Conservation (phyloP, 2,113 vertebrate genomes). For the Oreocharis arfaki region DNA sequence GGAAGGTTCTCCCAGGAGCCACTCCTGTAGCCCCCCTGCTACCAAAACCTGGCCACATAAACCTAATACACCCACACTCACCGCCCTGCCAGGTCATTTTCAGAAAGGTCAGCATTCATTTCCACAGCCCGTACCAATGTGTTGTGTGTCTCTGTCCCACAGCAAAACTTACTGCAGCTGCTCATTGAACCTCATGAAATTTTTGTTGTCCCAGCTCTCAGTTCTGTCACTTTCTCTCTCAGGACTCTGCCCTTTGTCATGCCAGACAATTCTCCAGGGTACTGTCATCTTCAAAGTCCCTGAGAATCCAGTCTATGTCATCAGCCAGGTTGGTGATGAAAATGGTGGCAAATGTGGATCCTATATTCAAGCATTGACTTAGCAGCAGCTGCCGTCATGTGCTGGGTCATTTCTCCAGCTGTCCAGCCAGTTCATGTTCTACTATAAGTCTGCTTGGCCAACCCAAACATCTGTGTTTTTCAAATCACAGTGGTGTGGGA, state of each 20-base stretch:
- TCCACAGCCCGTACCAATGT: neutral
- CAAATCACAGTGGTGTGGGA: neutral
- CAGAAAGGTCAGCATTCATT: neutral
- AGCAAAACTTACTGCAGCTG: neutral
- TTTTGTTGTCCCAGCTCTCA: neutral
- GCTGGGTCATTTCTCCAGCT: neutral
- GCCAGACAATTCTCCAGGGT: neutral
- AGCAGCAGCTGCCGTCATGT: neutral
- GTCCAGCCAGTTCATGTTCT: neutral
- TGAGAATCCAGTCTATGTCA: neutral
- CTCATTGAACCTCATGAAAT: neutral
- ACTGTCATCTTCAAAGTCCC: neutral
- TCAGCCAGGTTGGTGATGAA: neutral
- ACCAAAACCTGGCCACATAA: neutral
- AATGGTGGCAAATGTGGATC: neutral
- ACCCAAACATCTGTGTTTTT: neutral
- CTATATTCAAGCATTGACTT: neutral
- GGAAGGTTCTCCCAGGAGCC: neutral
- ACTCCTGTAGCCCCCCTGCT: fast-evolving
- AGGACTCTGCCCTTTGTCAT: neutral
- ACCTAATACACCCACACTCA: neutral
- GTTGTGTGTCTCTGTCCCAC: neutral
- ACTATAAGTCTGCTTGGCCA: neutral
- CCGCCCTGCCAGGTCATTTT: neutral
- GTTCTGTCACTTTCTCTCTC: neutral